Evolutionary conservation across 2,797 vertebrate genomes (phyloP).

Genomic region (Gambelia wislizenii): DNA sequence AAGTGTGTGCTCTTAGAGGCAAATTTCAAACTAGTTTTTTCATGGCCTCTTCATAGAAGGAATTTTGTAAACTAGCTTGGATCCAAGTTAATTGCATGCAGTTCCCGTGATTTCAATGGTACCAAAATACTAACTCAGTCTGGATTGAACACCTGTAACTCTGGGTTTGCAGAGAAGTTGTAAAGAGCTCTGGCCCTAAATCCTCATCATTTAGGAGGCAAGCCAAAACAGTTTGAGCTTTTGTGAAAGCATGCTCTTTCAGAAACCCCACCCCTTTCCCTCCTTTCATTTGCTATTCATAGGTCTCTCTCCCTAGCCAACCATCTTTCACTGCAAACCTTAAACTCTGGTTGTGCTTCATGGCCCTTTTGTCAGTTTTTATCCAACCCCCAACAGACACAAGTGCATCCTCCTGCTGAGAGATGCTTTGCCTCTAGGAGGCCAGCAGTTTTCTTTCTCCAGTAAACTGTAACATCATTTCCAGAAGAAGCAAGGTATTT

Average conservation of each 20-base stretch:
- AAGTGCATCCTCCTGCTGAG: conserved; percentile 23
- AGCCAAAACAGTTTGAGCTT: not conserved
- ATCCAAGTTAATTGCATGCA: not conserved
- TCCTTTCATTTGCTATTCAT: not conserved
- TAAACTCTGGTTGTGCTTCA: not conserved
- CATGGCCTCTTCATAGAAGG: not conserved
- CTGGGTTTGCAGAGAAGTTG: not conserved
- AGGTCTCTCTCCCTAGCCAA: conserved; percentile 5
- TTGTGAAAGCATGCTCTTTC: not conserved
- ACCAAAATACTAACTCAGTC: not conserved
- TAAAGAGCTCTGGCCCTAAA: not conserved
- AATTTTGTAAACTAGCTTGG: not conserved
- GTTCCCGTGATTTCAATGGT: not conserved
- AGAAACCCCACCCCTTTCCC: not conserved
- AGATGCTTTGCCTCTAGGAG: not conserved
- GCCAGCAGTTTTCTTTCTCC: conserved; percentile 29
- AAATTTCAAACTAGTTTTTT: not conserved
- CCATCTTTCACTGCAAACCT: conserved; percentile 1
- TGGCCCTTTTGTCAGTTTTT: not conserved
- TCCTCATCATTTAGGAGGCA: not conserved
- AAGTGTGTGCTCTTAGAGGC: not conserved
- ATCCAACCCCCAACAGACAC: conserved; percentile 1
- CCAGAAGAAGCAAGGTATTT: conserved; percentile 30
- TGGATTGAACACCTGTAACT: not conserved
- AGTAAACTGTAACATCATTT: conserved; percentile 30